A percentile compares a stretch with the other conserved stretches of the same genome.
Evolutionary conservation across 2,113 vertebrate species (phyloP).

Genomic region (Sporophila hypoxantha): DNA sequence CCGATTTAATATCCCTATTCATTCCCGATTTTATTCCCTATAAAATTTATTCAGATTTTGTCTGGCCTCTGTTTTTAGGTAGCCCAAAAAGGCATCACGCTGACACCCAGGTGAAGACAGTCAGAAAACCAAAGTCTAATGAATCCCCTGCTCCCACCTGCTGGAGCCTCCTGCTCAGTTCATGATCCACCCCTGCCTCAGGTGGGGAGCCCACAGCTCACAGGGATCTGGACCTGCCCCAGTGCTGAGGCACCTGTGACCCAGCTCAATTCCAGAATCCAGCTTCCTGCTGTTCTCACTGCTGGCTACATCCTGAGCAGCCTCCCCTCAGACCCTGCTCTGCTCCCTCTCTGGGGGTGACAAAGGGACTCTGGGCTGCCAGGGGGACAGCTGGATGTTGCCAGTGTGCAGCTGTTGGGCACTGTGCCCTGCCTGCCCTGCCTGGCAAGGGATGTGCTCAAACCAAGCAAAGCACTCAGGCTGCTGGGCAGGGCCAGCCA

Average conservation of each 20-base stretch:
- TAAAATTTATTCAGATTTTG: not conserved
- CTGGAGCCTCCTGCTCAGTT: not conserved
- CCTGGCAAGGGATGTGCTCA: not conserved
- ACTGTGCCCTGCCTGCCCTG: not conserved
- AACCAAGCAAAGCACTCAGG: not conserved
- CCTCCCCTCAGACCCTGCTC: not conserved
- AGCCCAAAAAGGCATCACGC: not conserved
- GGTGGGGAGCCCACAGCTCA: not conserved
- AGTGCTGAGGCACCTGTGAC: not conserved
- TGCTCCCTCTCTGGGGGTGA: not conserved
- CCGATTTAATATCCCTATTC: no score
- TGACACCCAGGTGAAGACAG: not conserved
- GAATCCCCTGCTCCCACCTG: not conserved
- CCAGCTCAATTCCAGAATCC: not conserved
- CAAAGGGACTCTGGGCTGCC: fast-evolving
- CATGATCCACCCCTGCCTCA: not conserved
- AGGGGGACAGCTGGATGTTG: not conserved
- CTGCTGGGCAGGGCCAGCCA: not conserved
- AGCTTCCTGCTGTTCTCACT: not conserved
- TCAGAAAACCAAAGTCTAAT: not conserved
- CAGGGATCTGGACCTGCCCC: not conserved
- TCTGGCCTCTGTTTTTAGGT: not conserved
- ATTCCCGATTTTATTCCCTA: no score
- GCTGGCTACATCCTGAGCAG: not conserved
- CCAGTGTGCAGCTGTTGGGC: not conserved